phyloP scores from a whole-genome alignment of 1,140 invertebrate genomes.

The Pseudomyrmex cubaensis region DNA sequence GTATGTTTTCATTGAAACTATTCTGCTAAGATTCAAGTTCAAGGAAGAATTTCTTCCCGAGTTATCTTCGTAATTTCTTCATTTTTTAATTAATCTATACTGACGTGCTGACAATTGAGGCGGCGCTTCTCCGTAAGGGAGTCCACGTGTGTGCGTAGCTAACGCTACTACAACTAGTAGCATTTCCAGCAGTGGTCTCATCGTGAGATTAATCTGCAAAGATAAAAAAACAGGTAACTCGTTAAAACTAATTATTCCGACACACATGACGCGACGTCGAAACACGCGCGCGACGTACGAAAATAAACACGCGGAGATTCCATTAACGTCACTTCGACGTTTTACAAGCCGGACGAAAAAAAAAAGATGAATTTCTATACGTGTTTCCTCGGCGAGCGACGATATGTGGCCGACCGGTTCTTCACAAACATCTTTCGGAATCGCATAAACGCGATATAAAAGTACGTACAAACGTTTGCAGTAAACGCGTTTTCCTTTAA shows the following conservation, averaged over 20 bases:
- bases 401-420: background rate
- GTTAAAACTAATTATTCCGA: background rate
- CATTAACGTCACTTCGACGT: conserved; percentile 6
- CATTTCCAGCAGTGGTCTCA: conserved; percentile 44
- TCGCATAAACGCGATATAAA: conserved; percentile 4
- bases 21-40: too few relatives aligned
- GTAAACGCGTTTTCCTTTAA: background rate
- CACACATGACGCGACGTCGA: background rate
- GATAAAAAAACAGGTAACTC: background rate
- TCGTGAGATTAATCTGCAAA: conserved; percentile 32
- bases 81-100: conserved; percentile 7
- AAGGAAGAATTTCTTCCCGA: too few relatives aligned
- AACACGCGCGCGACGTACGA: background rate
- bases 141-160: conserved; percentile 41
- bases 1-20: too few relatives aligned
- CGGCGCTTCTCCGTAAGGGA: conserved; percentile 43
- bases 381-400: too few relatives aligned
- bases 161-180: conserved; percentile 57
- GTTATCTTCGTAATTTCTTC: background rate
- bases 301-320: background rate
- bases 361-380: background rate
- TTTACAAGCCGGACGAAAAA: background rate
- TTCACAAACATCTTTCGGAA: background rate
- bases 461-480: conserved; percentile 15
- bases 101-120: conserved; percentile 38